phyloP scores from a whole-genome alignment of 2,113 vertebrate species.

The Jaculus jaculus region DNA sequence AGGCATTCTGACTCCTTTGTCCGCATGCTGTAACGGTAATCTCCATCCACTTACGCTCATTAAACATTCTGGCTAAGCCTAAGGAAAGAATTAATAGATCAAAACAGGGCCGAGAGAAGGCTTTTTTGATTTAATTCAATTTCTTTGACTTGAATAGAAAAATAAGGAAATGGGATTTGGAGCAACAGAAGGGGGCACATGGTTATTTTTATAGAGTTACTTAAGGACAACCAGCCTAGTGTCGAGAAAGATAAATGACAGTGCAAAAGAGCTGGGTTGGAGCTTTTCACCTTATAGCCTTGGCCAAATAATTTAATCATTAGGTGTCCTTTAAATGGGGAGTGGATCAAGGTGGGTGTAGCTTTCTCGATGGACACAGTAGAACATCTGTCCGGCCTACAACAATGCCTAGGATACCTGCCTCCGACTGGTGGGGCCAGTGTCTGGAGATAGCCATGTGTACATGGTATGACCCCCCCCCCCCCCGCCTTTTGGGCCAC shows the following conservation, averaged over 20 bases:
- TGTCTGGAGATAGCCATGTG: background rate
- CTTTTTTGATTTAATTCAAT: background rate
- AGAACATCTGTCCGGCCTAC: background rate
- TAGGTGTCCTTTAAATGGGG: background rate
- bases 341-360: background rate
- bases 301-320: background rate
- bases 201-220: background rate
- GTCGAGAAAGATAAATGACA: background rate
- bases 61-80: background rate
- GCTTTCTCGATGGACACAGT: background rate
- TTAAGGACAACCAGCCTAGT: background rate
- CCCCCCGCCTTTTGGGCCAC: background rate
- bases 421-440: background rate
- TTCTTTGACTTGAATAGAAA: background rate
- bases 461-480: background rate
- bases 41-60: background rate
- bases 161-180: background rate
- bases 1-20: background rate
- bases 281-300: background rate
- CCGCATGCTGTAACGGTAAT: background rate
- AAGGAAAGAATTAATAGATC: background rate
- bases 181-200: background rate
- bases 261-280: background rate
- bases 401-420: background rate
- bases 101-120: background rate